Evolutionary conservation across 2,888 invertebrate species (phyloP).

Genomic region (Megastigmus dorsalis): DNA sequence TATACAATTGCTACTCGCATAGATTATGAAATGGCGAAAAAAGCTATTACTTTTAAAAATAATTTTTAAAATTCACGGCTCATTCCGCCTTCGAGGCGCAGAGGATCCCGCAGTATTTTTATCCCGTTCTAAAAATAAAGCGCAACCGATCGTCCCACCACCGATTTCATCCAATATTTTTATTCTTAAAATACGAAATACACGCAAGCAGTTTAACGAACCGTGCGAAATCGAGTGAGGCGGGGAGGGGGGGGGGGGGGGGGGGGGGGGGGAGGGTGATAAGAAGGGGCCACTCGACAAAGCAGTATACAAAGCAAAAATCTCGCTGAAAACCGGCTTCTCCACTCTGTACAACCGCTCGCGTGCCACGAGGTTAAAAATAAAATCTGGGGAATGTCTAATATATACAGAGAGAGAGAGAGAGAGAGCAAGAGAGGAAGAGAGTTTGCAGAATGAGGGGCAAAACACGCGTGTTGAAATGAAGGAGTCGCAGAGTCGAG

Average conservation of each 20-base stretch:
- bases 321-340: background rate
- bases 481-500: background rate
- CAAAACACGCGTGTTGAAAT: background rate
- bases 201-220: background rate
- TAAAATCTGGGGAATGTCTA: conserved; percentile 22
- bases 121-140: no score
- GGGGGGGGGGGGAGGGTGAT: background rate
- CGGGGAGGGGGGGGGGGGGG: background rate
- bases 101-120: no score
- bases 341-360: no score
- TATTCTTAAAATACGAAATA: background rate
- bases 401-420: background rate
- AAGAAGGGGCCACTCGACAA: no score
- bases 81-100: no score
- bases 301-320: conserved; percentile 10
- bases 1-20: no score
- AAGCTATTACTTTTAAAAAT: no score
- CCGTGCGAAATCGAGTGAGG: background rate
- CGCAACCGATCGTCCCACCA: no score
- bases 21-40: no score
- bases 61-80: no score
- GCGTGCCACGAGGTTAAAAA: conserved; percentile 38
- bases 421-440: background rate
- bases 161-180: no score
- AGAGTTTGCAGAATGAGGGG: background rate